These are phyloP conservation scores for Cassiopea xamachana DNA, from an alignment of 30 jellyfish, hydroid and myxozoan genomes.

Conservation along the genomic window DNA sequence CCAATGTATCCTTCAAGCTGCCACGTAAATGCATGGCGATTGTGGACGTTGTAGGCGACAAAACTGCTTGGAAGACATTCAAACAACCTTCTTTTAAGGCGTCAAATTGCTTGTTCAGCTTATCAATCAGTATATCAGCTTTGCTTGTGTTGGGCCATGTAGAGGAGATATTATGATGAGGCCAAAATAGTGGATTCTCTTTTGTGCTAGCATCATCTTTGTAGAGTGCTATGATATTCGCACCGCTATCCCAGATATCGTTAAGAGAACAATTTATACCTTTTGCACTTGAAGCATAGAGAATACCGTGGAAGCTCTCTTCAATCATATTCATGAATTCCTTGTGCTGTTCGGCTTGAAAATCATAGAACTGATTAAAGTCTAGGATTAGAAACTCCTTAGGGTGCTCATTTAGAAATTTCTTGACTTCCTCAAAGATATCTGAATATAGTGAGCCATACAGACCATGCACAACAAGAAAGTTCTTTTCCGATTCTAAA, in stretches of 20 bases:
- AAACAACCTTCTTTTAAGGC: slow-evolving; percentile 46
- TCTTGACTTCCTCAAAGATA: slow-evolving; percentile 47
- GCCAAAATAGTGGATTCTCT: slow-evolving; percentile 61
- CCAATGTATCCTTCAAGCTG: slow-evolving; percentile 58
- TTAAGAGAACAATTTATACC: slow-evolving; percentile 49
- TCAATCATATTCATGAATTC: slow-evolving; percentile 30
- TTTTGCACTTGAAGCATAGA: slow-evolving; percentile 39
- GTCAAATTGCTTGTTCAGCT: slow-evolving; percentile 57
- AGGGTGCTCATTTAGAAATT: slow-evolving; percentile 56
- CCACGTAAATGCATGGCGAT: slow-evolving; percentile 57
- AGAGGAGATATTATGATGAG: slow-evolving; percentile 48
- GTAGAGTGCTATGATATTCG: slow-evolving; percentile 64
- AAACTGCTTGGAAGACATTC: slow-evolving; percentile 83
- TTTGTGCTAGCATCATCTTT: slow-evolving; percentile 16
- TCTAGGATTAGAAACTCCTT: slow-evolving; percentile 78
- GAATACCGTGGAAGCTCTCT: slow-evolving; percentile 38
- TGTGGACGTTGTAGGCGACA: slow-evolving; percentile 79
- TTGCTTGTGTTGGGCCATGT: slow-evolving; percentile 84
- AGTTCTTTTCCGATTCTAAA: slow-evolving; percentile 37
- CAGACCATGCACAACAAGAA: slow-evolving; percentile 79
- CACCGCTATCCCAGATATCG: slow-evolving; percentile 47
- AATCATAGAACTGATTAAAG: slow-evolving; percentile 69
- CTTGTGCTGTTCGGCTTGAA: slow-evolving; percentile 9
- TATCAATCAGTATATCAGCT: slow-evolving; percentile 21
- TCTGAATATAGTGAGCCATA: slow-evolving; percentile 56